phyloP scores from a whole-genome alignment of 2,888 invertebrate genomes.

The Syrphus vitripennis region DNA sequence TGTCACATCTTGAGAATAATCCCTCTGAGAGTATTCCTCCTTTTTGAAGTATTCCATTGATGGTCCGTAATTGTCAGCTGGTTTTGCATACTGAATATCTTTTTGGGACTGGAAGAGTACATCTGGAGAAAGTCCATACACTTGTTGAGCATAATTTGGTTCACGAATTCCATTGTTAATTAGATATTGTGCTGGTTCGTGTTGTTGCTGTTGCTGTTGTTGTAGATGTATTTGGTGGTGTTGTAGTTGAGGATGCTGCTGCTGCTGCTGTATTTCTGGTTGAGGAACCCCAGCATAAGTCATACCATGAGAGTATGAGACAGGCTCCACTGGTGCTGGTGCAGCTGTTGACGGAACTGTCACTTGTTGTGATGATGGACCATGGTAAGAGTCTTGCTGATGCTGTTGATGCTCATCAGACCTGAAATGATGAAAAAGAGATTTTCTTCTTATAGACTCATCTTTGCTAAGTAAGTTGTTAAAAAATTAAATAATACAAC shows the following conservation, averaged over 20 bases:
- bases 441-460: conserved; percentile 28
- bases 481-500: conserved; percentile 29
- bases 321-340: conserved; percentile 63
- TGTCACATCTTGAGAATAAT: conserved; percentile 19
- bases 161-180: conserved; percentile 68
- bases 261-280: conserved; percentile 36
- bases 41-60: conserved; percentile 3
- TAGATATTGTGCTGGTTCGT: conserved; percentile 70
- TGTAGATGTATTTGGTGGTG: no score
- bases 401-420: conserved; percentile 71
- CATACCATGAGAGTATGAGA: conserved; percentile 67
- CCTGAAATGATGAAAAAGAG: conserved; percentile 54
- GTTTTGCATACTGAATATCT: conserved; percentile 49
- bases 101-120: conserved; percentile 33
- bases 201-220: conserved; percentile 12
- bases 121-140: conserved; percentile 33
- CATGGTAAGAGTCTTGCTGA: conserved; percentile 66
- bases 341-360: conserved; percentile 74
- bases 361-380: conserved; percentile 59
- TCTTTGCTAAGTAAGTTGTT: background rate
- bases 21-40: background rate
- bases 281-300: conserved; percentile 28
- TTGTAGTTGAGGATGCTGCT: background rate
- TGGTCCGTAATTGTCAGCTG: conserved; percentile 20
- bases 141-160: conserved; percentile 30